A percentile compares a stretch with the other conserved stretches of the same genome.
Evolutionary conservation across 2,113 vertebrate species (phyloP).

Genomic region (Colius striatus): DNA sequence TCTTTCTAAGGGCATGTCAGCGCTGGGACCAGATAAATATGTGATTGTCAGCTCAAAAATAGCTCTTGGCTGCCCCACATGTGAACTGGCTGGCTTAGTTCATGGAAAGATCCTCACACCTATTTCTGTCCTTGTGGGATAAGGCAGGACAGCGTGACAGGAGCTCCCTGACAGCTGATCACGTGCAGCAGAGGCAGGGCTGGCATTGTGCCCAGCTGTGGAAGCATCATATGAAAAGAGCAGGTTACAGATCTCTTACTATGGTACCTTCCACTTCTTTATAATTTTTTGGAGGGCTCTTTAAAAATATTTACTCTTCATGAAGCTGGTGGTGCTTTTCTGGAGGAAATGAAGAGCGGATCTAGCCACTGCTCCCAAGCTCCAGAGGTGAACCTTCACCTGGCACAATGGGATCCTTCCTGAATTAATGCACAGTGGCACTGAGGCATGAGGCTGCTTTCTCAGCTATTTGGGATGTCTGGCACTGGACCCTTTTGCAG

Average conservation of each 20-base stretch:
- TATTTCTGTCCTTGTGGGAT: slow-evolving; percentile 18
- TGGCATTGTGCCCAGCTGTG: background rate
- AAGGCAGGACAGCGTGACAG: background rate
- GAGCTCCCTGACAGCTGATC: background rate
- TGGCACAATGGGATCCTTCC: background rate
- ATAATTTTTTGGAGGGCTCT: background rate
- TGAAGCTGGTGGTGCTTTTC: background rate
- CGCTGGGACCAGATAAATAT: background rate
- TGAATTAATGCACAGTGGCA: background rate
- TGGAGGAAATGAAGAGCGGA: background rate
- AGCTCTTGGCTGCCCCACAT: slow-evolving; percentile 42
- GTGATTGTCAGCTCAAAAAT: background rate
- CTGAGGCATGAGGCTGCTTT: background rate
- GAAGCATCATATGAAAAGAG: background rate
- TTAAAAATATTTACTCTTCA: background rate
- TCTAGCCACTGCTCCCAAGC: background rate
- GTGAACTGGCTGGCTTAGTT: slow-evolving; percentile 8
- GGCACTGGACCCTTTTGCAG: background rate
- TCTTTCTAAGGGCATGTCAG: background rate
- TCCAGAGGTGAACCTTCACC: background rate
- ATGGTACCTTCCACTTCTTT: background rate
- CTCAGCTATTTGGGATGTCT: background rate
- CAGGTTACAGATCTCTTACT: background rate
- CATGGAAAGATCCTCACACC: slow-evolving; percentile 1
- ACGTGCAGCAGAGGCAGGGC: background rate